Percentiles rank a stretch among this genome's conserved stretches.
Evolutionary conservation across 2,888 invertebrate species (phyloP).

Genomic region (Dione juno): DNA sequence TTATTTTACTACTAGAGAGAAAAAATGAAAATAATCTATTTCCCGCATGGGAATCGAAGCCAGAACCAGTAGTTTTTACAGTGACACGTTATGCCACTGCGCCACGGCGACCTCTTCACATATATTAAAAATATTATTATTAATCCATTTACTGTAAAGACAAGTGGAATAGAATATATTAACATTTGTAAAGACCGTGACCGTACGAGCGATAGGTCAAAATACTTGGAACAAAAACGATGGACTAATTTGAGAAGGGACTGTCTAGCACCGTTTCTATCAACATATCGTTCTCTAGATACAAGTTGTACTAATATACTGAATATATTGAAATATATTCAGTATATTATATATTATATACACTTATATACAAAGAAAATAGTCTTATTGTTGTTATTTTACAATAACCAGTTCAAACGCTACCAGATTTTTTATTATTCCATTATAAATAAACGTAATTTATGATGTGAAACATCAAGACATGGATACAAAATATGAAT

Average conservation of each 20-base stretch:
- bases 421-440: not conserved
- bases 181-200: slow-evolving; percentile 40
- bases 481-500: slow-evolving; percentile 6
- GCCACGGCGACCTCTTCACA: too few species aligned
- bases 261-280: not conserved
- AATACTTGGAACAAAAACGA: slow-evolving; percentile 5
- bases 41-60: too few species aligned
- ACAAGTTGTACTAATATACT: too few species aligned
- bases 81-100: too few species aligned
- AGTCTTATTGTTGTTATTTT: not conserved
- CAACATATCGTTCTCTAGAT: not conserved
- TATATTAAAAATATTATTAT: not conserved
- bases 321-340: too few species aligned
- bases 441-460: not conserved
- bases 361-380: too few species aligned
- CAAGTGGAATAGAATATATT: slow-evolving; percentile 31
- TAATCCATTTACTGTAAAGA: not conserved
- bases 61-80: too few species aligned
- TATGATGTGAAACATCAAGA: not conserved
- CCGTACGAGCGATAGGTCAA: slow-evolving; percentile 30
- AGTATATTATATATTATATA: too few species aligned
- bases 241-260: not conserved
- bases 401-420: not conserved
- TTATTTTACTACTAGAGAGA: too few species aligned
- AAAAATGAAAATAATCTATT: too few species aligned